These are phyloP conservation scores for Actenoides lindsayi DNA, from an alignment of 2,113 vertebrate species.

Conservation along the genomic window DNA sequence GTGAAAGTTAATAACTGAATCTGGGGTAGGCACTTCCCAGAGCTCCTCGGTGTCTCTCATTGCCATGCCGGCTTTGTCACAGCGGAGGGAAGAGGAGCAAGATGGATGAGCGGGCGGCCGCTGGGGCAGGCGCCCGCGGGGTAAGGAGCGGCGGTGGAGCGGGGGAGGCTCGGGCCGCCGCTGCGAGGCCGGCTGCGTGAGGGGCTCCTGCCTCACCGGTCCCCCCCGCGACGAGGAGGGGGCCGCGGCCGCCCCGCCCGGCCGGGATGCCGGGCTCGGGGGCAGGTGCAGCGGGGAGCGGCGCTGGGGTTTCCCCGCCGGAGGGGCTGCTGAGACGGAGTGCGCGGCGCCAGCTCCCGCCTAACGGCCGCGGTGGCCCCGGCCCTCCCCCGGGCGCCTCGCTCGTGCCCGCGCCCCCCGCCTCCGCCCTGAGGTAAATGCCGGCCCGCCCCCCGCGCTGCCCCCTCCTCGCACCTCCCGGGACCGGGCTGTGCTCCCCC, in stretches of 20 bases:
- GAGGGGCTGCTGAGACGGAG: background rate
- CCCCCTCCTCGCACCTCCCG: background rate
- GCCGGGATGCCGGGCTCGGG: background rate
- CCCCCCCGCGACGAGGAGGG: background rate
- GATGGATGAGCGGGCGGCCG: conserved; percentile 27
- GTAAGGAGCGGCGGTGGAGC: background rate
- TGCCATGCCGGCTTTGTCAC: conserved; percentile 28
- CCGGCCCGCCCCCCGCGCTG: background rate
- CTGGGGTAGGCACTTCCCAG: conserved; percentile 15
- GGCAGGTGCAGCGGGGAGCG: background rate
- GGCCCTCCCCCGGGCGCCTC: background rate
- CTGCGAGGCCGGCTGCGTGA: background rate
- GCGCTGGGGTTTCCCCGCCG: background rate
- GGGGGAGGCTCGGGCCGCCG: background rate
- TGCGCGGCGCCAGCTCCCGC: background rate
- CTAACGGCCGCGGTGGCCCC: background rate
- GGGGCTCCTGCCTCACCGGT: background rate
- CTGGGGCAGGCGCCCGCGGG: background rate
- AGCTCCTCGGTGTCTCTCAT: background rate
- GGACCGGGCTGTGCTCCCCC: background rate
- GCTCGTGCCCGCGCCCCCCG: background rate
- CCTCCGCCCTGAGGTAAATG: background rate
- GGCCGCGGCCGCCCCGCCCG: background rate
- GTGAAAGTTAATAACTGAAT: conserved; percentile 12
- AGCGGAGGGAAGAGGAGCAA: background rate